Evolutionary conservation across 1,140 invertebrate species (phyloP), one percentile per base, ranked within the genome.

Genomic region (Drepana arcuata): DNA sequence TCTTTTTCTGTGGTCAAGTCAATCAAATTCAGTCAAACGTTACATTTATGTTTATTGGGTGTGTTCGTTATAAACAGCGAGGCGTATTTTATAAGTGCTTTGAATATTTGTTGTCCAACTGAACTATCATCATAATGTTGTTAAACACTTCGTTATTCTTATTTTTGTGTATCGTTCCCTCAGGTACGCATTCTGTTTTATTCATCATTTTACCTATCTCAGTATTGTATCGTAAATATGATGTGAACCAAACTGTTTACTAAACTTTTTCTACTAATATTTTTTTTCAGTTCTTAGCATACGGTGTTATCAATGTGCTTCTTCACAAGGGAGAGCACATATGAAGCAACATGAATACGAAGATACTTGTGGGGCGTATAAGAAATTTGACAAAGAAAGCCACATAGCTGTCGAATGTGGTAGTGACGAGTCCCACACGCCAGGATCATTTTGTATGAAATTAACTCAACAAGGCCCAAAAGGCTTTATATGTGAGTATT

Each of bases 391-490:
- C 56, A 90, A 86, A 55, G 86, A 90, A 6, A 86, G 88, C 39
- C 91, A 96, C 63, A 91, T 95, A 48, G 86, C 94, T 1, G 89
- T 96, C 5, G 95, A 97, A 48, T 97, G 95, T 67, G 93, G 91
- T 51, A 94, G 89, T 64, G 94, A 95, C 60, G 94, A 96, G 65
- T 93, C 93, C 35, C 86, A 92, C 29, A 94, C 93, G 74, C 94
- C 94, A 32, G 95, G 95, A n/a, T 94, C 94, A 3, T 96, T 97
- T 75, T 97, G 95, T 78, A 93, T 95, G 73, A 96, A 96, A 84
- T 84, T 94, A 9, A 91, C 92, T 0, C 92, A 95, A 55, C 95
- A 97, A 74, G 90, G 94, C 28, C 94, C 94, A 0, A 88, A 89
- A 70, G 94, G 95, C 55, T 96, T 96, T 66, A 95, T 97, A 64